phyloP scores from a whole-genome alignment of 2,797 vertebrate genomes.

The Takifugu rubripes region DNA sequence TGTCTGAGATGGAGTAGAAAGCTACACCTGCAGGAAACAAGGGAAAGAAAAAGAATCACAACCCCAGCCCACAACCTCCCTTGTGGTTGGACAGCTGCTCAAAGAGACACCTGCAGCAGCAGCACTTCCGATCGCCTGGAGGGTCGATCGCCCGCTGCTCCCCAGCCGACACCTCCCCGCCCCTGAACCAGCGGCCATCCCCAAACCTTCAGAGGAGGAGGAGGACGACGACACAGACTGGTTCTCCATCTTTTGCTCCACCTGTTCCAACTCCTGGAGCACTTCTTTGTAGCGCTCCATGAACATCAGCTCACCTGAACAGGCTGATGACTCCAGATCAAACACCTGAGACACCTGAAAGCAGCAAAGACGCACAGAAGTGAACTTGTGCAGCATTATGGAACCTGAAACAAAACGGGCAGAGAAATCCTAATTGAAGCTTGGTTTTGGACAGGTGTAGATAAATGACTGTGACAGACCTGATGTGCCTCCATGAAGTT shows the following conservation, averaged over 20 bases:
- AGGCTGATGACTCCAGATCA: constrained; percentile 79
- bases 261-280: constrained; percentile 81
- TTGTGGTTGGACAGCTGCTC: not conserved
- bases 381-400: not conserved
- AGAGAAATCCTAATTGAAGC: not conserved
- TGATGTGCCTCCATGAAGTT: constrained; percentile 94
- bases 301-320: constrained; percentile 87
- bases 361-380: not conserved
- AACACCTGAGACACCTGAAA: constrained; percentile 89
- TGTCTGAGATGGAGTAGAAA: constrained; percentile 96
- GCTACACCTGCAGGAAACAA: constrained; percentile 82
- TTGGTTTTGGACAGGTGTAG: not conserved
- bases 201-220: constrained; percentile 77
- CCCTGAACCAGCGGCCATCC: constrained; percentile 31
- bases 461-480: constrained; percentile 64
- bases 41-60: not conserved
- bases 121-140: constrained; percentile 92
- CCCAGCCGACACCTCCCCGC: constrained; percentile 66
- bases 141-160: constrained; percentile 84
- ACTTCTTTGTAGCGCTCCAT: constrained; percentile 91
- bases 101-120: constrained; percentile 87
- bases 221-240: constrained; percentile 78
- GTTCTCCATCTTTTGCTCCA: constrained; percentile 92
- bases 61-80: not conserved
- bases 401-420: too few relatives aligned